Conservation (phyloP, 2,797 vertebrate species). For the Sebastes nivosus region DNA sequence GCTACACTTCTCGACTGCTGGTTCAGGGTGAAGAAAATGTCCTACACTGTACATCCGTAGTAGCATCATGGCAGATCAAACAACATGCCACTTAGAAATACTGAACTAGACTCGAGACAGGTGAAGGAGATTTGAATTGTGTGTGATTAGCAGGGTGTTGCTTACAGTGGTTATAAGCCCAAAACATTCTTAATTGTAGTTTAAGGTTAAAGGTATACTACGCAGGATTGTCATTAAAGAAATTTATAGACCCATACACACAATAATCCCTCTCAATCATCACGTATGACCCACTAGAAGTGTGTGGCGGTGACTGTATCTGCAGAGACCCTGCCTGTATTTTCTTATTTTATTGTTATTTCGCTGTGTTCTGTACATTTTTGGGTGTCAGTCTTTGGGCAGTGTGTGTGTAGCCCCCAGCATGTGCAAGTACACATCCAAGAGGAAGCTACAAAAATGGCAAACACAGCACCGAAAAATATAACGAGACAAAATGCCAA, state of each 20-base stretch:
- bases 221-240: not conserved
- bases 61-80: conserved; percentile 52
- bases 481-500: too few species aligned
- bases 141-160: not conserved
- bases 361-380: not conserved
- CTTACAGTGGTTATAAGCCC: not conserved
- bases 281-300: not conserved
- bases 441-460: not conserved
- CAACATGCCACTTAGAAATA: conserved; percentile 29
- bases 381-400: not conserved
- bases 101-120: conserved; percentile 18
- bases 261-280: not conserved
- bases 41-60: conserved; percentile 44
- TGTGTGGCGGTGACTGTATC: not conserved
- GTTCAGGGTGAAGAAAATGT: conserved; percentile 64
- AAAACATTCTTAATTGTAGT: not conserved
- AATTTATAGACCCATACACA: not conserved
- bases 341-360: not conserved
- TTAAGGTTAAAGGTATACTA: not conserved
- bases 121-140: conserved; percentile 14
- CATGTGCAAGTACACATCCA: not conserved
- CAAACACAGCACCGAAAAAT: too few species aligned
- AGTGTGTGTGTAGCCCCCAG: not conserved
- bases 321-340: not conserved
- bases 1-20: conserved; percentile 69